Base-by-base conservation (phyloP, 2,888 invertebrate species). In the Drosophila neonasuta region DNA sequence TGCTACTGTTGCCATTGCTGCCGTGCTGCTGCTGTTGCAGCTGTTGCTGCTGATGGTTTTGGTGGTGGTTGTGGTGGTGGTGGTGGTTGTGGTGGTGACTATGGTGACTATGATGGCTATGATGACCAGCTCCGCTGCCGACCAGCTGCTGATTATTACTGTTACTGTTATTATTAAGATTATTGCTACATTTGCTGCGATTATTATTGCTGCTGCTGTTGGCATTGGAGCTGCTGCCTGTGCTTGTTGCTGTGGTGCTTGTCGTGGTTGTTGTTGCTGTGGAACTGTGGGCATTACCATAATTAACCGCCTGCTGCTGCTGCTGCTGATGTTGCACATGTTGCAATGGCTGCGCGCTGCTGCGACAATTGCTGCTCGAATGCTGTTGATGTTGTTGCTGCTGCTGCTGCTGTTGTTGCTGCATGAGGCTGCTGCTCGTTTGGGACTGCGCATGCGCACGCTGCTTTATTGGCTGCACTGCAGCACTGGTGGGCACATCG, bases 381-480 rank as follows among this genome's bases (percentile, higher is more conserved):
- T 77, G 87, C 51, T 91, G 92, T 92, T 92, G 93, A 46, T 92
- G 93, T 73, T 91, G 91, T 9, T 90, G 89, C 15, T 76, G 80
- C 0, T 73, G 86, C 34, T 91, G 92, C 92, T 77, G 94, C 92
- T 85, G 77, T 3, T 56, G 74, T 0, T 78, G 89, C 56, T 89
- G 90, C 62, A 90, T 71, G 74, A 90, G 79, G 41, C 89, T 87
- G 56, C 89, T 77, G 61, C 80, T 89, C 11, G 90, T 90, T 74
- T 90, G 90, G 13, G 90, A 90, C 55, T 90, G 90, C 3, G 90
- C 90, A 63, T 90, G 90, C 0, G 87, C 90, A 17, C 90, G 88
- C 79, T 90, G 90, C 66, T 90, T 90, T 3, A 78, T 68, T 11
- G 81, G 85, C 10, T 80, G 75, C 20, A 82, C 80, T 6, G 75